Conservation (phyloP, 2,797 vertebrate species). For the Darevskia nairensis region DNA sequence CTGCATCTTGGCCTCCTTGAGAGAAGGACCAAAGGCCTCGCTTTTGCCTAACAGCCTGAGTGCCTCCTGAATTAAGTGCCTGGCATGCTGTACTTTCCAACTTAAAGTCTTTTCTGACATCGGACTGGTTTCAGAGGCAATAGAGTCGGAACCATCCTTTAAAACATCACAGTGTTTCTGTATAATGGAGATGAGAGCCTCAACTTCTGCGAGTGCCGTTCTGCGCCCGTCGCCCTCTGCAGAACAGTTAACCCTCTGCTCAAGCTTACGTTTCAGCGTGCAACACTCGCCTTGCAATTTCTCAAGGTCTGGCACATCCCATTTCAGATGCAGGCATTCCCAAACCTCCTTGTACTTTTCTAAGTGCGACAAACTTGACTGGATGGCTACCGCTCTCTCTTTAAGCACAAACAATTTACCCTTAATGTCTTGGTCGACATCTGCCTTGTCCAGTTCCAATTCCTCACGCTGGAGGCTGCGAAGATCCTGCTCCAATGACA, state of each 20-base stretch:
- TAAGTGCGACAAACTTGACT: conserved; percentile 61
- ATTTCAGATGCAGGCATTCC: conserved; percentile 63
- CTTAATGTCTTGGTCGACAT: conserved; percentile 31
- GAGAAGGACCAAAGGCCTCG: conserved; percentile 51
- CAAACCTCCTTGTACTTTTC: conserved; percentile 76
- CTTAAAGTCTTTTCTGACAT: conserved; percentile 67
- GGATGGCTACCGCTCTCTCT: conserved; percentile 61
- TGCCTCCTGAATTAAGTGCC: conserved; percentile 60
- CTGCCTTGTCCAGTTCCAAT: conserved; percentile 31
- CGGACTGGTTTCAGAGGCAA: conserved; percentile 56
- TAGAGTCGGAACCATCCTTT: conserved; percentile 28
- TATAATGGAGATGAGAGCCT: conserved; percentile 75
- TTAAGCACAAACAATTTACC: conserved; percentile 59
- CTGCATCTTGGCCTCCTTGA: conserved; percentile 70
- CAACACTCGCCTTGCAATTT: conserved; percentile 67
- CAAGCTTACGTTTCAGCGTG: conserved; percentile 74
- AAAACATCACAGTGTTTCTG: conserved; percentile 72
- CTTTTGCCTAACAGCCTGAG: conserved; percentile 68
- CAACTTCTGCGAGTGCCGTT: conserved; percentile 75
- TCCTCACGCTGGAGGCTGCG: conserved; percentile 44
- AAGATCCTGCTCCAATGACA: conserved; percentile 65
- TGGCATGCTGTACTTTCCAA: conserved; percentile 70
- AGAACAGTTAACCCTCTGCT: conserved; percentile 73
- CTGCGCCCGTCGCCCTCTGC: conserved; percentile 79
- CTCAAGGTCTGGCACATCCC: conserved; percentile 70